phyloP scores from a whole-genome alignment of 2,888 invertebrate species.

The Pteria penguin region DNA sequence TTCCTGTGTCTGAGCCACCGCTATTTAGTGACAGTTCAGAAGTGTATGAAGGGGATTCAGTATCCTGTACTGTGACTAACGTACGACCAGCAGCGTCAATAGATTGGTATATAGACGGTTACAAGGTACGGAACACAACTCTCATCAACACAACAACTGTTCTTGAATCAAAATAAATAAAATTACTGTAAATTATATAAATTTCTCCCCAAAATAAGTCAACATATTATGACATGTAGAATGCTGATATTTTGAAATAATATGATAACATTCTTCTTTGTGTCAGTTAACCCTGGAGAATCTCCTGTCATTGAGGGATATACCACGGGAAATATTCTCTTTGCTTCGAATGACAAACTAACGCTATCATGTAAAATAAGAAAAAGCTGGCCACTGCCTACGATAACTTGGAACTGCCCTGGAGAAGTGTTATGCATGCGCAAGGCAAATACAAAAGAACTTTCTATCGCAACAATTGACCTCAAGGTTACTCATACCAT shows the following conservation, averaged over 20 bases:
- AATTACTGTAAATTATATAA: too few species aligned
- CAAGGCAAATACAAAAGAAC: too few species aligned
- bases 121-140: neutral
- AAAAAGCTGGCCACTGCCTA: neutral
- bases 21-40: too few species aligned
- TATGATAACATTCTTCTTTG: too few species aligned
- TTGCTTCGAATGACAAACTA: neutral
- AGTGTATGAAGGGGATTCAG: neutral
- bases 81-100: neutral
- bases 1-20: too few species aligned
- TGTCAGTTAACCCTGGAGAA: neutral
- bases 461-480: too few species aligned
- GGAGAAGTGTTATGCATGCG: too few species aligned
- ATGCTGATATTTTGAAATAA: too few species aligned
- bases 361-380: neutral
- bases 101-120: neutral
- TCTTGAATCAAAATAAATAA: too few species aligned
- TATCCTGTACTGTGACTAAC: neutral
- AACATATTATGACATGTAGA: too few species aligned
- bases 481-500: too few species aligned
- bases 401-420: neutral
- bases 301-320: neutral
- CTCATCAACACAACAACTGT: neutral
- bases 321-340: neutral
- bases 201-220: too few species aligned